phyloP scores from a whole-genome alignment of 2,113 vertebrate species.

The Phoxinus phoxinus region DNA sequence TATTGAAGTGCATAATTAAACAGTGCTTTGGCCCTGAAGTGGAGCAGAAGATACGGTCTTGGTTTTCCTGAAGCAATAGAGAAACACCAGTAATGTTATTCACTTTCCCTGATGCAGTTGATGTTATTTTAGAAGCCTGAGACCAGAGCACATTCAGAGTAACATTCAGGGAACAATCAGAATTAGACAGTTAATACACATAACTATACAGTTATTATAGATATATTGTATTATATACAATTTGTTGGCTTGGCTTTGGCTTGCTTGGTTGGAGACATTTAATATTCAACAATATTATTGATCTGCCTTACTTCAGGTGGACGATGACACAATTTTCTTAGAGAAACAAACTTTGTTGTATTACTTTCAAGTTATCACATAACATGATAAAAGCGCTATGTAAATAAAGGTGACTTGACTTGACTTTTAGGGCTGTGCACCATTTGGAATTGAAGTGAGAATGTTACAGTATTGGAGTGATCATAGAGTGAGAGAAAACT shows the following conservation, averaged over 20 bases:
- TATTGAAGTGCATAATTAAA: constrained; percentile 51
- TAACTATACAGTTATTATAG: too few relatives aligned
- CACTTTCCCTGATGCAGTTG: neutral
- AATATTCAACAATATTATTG: too few relatives aligned
- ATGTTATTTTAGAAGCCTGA: constrained; percentile 3
- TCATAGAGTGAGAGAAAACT: too few relatives aligned
- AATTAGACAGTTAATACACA: neutral
- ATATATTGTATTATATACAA: too few relatives aligned
- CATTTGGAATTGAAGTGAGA: neutral
- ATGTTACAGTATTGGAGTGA: neutral
- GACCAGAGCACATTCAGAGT: neutral
- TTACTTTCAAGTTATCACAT: too few relatives aligned
- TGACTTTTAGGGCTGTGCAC: neutral
- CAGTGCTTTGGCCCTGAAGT: constrained; percentile 28
- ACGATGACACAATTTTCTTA: too few relatives aligned
- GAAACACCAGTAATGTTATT: neutral
- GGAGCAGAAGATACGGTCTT: neutral
- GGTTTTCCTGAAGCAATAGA: neutral
- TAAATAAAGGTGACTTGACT: too few relatives aligned
- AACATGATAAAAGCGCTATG: too few relatives aligned
- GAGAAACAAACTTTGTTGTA: too few relatives aligned
- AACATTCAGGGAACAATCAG: neutral
- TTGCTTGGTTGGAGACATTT: too few relatives aligned
- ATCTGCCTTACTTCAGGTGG: too few relatives aligned
- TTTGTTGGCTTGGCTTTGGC: too few relatives aligned